Evolutionary conservation across 2,888 invertebrate genomes (phyloP).

Genomic region (Drosophila macrospina): DNA sequence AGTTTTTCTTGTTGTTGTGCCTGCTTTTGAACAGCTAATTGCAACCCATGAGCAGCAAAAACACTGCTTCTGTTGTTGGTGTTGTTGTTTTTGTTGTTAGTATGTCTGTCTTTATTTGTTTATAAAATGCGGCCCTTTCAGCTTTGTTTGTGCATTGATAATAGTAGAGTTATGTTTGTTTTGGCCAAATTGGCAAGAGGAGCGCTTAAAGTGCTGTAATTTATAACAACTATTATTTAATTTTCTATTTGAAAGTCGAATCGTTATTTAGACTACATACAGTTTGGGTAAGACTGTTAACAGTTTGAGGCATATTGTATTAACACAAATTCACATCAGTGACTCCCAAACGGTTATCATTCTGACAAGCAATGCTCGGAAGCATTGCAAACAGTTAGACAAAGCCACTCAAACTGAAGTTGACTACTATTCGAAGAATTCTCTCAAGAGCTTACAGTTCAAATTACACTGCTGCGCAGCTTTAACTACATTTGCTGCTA

Average conservation of each 20-base stretch:
- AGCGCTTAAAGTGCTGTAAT: slow-evolving; percentile 21
- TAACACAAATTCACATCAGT: too few relatives aligned
- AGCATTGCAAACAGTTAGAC: too few relatives aligned
- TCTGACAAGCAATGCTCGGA: too few relatives aligned
- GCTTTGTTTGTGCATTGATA: slow-evolving; percentile 17
- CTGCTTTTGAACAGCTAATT: slow-evolving; percentile 60
- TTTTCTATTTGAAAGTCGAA: slow-evolving; percentile 8
- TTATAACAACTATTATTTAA: slow-evolving; percentile 7
- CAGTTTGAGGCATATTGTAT: too few relatives aligned
- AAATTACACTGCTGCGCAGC: background rate
- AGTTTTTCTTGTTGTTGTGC: slow-evolving; percentile 7
- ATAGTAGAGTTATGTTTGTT: slow-evolving; percentile 15
- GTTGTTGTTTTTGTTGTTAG: slow-evolving; percentile 3
- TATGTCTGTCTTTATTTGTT: slow-evolving; percentile 51
- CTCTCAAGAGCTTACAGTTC: background rate
- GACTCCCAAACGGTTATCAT: too few relatives aligned
- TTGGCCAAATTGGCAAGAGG: slow-evolving; percentile 20
- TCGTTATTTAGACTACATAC: too few relatives aligned
- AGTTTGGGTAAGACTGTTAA: too few relatives aligned
- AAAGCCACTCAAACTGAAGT: too few relatives aligned
- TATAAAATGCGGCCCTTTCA: slow-evolving; percentile 39
- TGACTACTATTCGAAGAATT: background rate
- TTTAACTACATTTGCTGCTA: background rate
- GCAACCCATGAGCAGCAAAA: slow-evolving; percentile 36
- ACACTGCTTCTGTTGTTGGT: slow-evolving; percentile 15